Evolutionary conservation across 2,888 invertebrate genomes (phyloP).

Genomic region (Sinodicranocentrus sp.): DNA sequence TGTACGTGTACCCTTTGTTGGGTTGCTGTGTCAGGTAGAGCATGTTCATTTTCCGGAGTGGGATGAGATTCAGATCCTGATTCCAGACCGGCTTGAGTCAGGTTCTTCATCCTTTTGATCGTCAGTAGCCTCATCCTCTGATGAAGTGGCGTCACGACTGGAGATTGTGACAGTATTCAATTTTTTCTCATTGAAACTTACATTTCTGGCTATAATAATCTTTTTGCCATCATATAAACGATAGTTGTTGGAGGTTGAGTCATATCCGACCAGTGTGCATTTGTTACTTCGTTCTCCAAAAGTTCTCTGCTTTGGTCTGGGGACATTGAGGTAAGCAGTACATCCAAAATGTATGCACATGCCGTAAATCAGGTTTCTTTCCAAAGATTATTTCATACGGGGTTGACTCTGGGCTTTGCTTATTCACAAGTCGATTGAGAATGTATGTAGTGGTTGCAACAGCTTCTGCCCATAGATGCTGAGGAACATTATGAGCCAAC

Average conservation of each 20-base stretch:
- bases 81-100: too few relatives aligned
- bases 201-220: constrained; percentile 72
- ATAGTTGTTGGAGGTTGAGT: constrained; percentile 73
- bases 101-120: too few relatives aligned
- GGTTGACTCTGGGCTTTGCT: constrained; percentile 78
- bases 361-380: constrained; percentile 77
- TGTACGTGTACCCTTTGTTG: too few relatives aligned
- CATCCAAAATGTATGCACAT: constrained; percentile 78
- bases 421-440: constrained; percentile 77
- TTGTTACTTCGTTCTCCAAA: constrained; percentile 22
- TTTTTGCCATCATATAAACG: constrained; percentile 70
- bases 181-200: constrained; percentile 71
- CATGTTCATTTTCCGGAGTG: too few relatives aligned
- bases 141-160: too few relatives aligned
- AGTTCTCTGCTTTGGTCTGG: background rate
- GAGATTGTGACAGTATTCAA: too few relatives aligned
- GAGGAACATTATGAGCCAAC: constrained; percentile 74
- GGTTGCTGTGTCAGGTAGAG: too few relatives aligned
- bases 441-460: constrained; percentile 77
- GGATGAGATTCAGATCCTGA: too few relatives aligned
- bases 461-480: constrained; percentile 78
- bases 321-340: constrained; percentile 24
- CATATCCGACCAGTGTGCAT: constrained; percentile 17
- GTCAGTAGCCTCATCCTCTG: too few relatives aligned
- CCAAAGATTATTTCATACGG: constrained; percentile 60